phyloP scores from a whole-genome alignment of 2,113 vertebrate genomes.

The Felis chaus region DNA sequence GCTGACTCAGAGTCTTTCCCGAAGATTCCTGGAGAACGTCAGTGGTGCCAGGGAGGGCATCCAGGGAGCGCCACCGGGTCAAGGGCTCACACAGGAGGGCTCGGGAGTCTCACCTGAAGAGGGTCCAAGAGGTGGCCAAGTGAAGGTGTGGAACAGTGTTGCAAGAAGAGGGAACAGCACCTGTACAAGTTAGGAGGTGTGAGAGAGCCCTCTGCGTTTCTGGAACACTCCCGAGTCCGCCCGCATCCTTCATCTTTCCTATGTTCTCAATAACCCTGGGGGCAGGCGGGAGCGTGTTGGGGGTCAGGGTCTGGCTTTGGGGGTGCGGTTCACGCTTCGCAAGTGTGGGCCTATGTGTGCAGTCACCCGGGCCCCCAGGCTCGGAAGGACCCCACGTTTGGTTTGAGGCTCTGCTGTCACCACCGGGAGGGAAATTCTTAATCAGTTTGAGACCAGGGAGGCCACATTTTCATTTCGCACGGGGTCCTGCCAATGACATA shows the following conservation, averaged over 20 bases:
- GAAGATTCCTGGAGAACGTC: not conserved
- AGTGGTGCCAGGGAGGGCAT: not conserved
- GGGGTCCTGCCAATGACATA: not conserved
- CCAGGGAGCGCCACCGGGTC: not conserved
- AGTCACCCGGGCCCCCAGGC: not conserved
- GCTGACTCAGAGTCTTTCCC: not conserved
- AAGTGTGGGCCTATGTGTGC: no score
- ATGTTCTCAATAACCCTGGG: not conserved
- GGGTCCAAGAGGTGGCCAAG: not conserved
- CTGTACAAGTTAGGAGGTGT: not conserved
- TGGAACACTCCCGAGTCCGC: not conserved
- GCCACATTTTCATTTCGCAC: not conserved
- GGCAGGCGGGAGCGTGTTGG: not conserved
- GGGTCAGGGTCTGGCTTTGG: not conserved
- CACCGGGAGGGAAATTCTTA: not conserved
- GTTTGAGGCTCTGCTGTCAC: not conserved
- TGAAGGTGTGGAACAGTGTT: not conserved
- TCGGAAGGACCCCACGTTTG: not conserved
- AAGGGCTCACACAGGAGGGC: not conserved
- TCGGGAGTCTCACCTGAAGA: not conserved
- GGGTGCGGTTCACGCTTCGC: not conserved
- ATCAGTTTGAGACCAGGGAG: not conserved
- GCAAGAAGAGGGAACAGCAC: not conserved
- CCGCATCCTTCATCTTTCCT: not conserved
- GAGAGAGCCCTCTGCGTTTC: not conserved